These are phyloP conservation scores for Limonius californicus DNA, from an alignment of 1,140 invertebrate species.

Conservation along the genomic window DNA sequence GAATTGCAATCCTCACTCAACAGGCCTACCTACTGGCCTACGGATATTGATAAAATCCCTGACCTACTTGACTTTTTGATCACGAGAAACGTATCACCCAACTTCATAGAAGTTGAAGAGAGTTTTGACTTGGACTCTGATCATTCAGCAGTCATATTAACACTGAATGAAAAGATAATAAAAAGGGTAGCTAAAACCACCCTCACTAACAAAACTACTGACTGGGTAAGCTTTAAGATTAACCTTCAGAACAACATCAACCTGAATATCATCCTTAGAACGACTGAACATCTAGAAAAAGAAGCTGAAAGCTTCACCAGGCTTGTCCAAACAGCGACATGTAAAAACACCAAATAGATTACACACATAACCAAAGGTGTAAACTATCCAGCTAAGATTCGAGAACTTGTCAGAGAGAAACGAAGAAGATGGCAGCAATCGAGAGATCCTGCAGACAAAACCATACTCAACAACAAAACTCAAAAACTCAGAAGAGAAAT, in stretches of 20 bases:
- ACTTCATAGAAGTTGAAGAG: neutral
- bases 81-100: constrained; percentile 29
- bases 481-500: constrained; percentile 9
- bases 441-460: neutral
- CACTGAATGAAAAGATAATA: constrained; percentile 19
- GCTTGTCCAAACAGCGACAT: neutral
- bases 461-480: neutral
- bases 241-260: constrained; percentile 24
- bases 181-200: constrained; percentile 7
- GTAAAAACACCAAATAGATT: neutral
- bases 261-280: neutral
- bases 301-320: neutral
- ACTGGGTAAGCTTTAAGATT: constrained; percentile 26
- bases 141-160: too few species aligned
- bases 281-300: neutral
- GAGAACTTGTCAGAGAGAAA: neutral
- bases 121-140: constrained; percentile 26
- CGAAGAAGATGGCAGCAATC: constrained; percentile 4
- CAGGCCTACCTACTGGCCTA: constrained; percentile 46
- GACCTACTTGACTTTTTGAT: constrained; percentile 45
- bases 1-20: neutral
- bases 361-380: neutral
- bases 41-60: constrained; percentile 41
- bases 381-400: neutral
- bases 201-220: constrained; percentile 18